Percentiles rank a stretch among this genome's conserved stretches.
Conservation (phyloP, 2,113 vertebrate species). For the Tor tambroides region DNA sequence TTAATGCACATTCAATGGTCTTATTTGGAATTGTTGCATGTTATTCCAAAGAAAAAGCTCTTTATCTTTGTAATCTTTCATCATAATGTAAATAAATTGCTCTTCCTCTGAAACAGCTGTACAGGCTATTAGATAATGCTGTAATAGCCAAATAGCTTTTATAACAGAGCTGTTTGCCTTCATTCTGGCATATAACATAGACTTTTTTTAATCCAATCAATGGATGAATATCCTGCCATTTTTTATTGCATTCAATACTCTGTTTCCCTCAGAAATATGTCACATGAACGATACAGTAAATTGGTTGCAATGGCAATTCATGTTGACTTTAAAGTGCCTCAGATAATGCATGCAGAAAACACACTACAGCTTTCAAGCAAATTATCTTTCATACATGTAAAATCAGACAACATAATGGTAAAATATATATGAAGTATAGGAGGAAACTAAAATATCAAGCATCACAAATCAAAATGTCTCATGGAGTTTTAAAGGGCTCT, state of each 20-base stretch:
- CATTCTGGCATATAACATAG: neutral
- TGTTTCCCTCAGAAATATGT: neutral
- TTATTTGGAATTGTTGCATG: neutral
- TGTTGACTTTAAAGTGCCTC: neutral
- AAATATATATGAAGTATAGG: neutral
- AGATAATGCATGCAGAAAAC: neutral
- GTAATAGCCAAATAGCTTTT: neutral
- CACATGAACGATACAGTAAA: neutral
- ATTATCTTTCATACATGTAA: neutral
- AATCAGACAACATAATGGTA: neutral
- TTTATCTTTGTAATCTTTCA: slow-evolving; percentile 1
- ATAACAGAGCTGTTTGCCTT: neutral
- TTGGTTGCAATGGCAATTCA: neutral
- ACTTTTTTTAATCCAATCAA: neutral
- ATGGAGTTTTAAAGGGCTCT: slow-evolving; percentile 13
- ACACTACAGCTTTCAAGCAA: neutral
- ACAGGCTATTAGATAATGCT: neutral
- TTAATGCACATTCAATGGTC: neutral
- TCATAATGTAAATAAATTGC: neutral
- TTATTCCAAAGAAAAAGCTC: neutral
- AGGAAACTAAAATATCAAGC: neutral
- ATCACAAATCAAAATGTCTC: neutral
- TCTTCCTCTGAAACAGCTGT: neutral
- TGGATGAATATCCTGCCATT: neutral
- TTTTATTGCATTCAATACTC: neutral